Evolutionary conservation across 2,888 invertebrate species (phyloP).

Genomic region (Ametastegia equiseti): DNA sequence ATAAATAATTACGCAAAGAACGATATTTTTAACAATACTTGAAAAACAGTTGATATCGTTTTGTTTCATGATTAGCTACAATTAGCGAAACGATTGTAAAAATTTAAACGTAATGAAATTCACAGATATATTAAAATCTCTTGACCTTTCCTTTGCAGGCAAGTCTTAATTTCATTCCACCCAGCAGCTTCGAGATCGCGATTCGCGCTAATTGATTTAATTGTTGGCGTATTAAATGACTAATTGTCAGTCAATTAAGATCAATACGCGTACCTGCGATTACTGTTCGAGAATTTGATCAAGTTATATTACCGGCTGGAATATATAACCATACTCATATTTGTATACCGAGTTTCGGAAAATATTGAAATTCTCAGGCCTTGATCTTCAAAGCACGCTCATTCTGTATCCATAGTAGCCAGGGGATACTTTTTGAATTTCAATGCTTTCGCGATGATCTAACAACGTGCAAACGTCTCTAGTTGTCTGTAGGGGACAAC

Average conservation of each 20-base stretch:
- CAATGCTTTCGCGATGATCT: background rate
- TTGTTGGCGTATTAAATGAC: constrained; percentile 8
- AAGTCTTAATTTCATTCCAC: background rate
- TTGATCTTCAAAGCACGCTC: background rate
- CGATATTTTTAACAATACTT: too few relatives aligned
- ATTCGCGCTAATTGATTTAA: constrained; percentile 10
- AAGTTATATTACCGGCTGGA: too few relatives aligned
- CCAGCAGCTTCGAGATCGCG: too few relatives aligned
- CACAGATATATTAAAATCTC: background rate
- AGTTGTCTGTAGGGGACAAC: background rate
- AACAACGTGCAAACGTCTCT: background rate
- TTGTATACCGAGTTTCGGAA: too few relatives aligned
- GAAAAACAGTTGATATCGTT: too few relatives aligned
- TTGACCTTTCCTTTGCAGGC: background rate
- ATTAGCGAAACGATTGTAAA: background rate
- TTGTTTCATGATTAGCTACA: background rate
- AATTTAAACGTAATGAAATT: background rate
- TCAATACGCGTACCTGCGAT: background rate
- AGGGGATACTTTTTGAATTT: background rate
- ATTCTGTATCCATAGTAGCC: background rate
- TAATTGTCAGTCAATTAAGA: background rate
- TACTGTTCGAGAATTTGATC: background rate
- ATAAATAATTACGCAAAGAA: too few relatives aligned
- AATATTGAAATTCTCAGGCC: background rate
- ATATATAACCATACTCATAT: too few relatives aligned